Conservation (phyloP, 2,113 vertebrate species). For the Tinamus guttatus region DNA sequence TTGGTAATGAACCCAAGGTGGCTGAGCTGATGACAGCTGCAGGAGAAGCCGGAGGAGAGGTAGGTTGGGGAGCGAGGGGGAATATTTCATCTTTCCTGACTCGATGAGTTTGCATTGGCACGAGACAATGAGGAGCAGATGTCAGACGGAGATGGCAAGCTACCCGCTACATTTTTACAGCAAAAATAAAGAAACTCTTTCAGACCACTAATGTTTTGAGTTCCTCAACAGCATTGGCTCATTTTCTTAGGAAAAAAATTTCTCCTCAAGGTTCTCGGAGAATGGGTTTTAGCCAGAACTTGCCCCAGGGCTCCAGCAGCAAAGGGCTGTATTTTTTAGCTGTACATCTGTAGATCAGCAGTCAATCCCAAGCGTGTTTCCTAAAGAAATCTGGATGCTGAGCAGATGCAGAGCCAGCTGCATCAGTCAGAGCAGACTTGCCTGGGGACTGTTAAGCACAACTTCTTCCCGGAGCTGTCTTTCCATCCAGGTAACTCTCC, state of each 20-base stretch:
- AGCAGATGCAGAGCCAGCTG: conserved; percentile 31
- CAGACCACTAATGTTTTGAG: conserved; percentile 21
- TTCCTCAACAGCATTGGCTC: not conserved
- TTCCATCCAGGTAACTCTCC: not conserved
- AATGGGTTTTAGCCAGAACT: conserved; percentile 4
- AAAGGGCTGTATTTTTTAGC: not conserved
- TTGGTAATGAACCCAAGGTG: conserved; percentile 52
- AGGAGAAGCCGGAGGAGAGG: conserved; percentile 45
- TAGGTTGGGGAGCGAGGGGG: conserved; percentile 33
- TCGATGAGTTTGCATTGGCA: conserved; percentile 68
- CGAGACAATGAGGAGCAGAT: conserved; percentile 63
- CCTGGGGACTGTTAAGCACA: conserved; percentile 62
- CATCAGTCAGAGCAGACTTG: conserved; percentile 66
- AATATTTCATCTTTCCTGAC: conserved; percentile 62
- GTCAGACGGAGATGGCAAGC: conserved; percentile 55
- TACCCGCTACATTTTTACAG: conserved; percentile 39
- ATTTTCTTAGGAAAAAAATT: not conserved
- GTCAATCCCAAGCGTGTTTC: conserved; percentile 21
- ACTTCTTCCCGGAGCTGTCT: conserved; percentile 46
- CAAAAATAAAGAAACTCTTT: conserved; percentile 40
- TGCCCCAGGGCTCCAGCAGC: conserved; percentile 11
- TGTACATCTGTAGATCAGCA: conserved; percentile 45
- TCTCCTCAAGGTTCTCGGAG: not conserved
- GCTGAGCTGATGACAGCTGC: conserved; percentile 58
- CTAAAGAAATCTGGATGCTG: conserved; percentile 47